Conservation (phyloP, 2,797 vertebrate genomes). For the Eremophila alpestris region DNA sequence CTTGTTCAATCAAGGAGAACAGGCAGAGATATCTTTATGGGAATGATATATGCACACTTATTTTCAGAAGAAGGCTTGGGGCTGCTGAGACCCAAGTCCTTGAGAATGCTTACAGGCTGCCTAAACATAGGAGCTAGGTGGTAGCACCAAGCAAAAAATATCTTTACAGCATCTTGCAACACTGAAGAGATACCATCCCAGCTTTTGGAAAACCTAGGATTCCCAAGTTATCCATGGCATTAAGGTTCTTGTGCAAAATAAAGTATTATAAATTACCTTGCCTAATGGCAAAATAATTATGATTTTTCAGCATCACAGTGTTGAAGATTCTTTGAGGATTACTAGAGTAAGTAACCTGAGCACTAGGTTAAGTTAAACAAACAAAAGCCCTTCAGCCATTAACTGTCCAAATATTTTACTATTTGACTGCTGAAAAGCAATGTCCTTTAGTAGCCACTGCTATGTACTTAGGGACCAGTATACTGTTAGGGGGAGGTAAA, state of each 20-base stretch:
- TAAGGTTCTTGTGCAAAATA: not conserved
- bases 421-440: not conserved
- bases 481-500: not conserved
- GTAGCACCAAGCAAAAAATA: not conserved
- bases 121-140: not conserved
- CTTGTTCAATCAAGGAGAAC: not conserved
- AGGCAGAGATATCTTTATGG: not conserved
- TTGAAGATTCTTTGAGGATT: not conserved
- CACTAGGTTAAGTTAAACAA: not conserved
- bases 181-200: not conserved
- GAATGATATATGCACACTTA: not conserved
- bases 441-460: not conserved
- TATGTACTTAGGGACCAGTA: not conserved
- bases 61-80: not conserved
- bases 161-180: not conserved
- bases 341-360: not conserved
- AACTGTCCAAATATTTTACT: not conserved
- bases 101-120: not conserved
- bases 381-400: not conserved
- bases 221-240: rapidly evolving
- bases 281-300: not conserved
- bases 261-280: not conserved
- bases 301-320: not conserved
- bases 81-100: not conserved
- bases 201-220: not conserved